These are phyloP conservation scores for Lutraria rhynchaena DNA, from an alignment of 1,140 invertebrate genomes.

Conservation along the genomic window DNA sequence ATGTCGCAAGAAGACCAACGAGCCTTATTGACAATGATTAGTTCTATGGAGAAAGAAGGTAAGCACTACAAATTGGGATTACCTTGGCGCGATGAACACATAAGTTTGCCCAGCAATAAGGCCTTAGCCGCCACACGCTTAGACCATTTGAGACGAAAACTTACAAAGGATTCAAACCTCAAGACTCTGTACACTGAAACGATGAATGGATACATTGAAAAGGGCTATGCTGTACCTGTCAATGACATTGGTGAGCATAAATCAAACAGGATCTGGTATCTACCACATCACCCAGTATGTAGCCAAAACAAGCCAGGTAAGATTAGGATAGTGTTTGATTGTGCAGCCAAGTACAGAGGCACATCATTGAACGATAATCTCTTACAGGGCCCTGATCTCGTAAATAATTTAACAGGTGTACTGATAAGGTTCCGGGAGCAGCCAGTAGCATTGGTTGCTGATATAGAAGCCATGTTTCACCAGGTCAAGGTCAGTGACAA, in stretches of 20 bases:
- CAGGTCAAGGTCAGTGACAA: constrained; percentile 2
- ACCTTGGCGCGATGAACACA: neutral
- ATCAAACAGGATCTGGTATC: constrained; percentile 53
- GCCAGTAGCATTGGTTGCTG: neutral
- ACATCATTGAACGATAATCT: constrained; percentile 61
- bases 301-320: constrained; percentile 60
- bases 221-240: neutral
- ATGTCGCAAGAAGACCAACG: neutral
- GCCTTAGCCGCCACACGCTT: neutral
- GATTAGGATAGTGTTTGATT: constrained; percentile 65
- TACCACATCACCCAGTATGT: constrained; percentile 62
- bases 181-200: neutral
- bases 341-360: constrained; percentile 55
- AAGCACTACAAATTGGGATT: constrained; percentile 2
- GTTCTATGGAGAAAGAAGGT: neutral
- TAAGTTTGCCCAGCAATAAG: constrained; percentile 8
- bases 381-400: constrained; percentile 64
- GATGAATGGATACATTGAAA: neutral
- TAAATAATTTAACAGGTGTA: constrained; percentile 60
- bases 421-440: constrained; percentile 56
- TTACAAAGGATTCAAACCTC: neutral
- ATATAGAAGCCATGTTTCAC: constrained; percentile 10
- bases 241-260: neutral
- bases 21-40: neutral
- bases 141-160: neutral